Percentiles rank a stretch among this genome's conserved stretches.
phyloP scores from a whole-genome alignment of 2,113 vertebrate genomes.

The Macrotus californicus region DNA sequence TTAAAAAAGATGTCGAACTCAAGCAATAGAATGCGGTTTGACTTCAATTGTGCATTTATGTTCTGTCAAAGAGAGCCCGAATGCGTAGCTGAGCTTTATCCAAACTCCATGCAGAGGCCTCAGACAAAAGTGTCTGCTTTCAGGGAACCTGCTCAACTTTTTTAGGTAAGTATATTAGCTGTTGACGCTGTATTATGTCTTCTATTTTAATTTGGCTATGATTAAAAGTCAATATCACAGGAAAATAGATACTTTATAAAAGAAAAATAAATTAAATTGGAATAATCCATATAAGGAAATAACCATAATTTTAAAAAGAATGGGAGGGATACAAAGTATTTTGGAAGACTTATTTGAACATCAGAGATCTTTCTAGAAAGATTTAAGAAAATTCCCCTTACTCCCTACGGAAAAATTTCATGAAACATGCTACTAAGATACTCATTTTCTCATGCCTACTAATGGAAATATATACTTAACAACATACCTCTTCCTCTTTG shows the following conservation, averaged over 20 bases:
- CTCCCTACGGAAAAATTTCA: neutral
- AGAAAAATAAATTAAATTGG: conserved; percentile 3
- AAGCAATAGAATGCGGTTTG: conserved; percentile 17
- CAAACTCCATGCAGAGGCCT: neutral
- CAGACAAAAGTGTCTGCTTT: conserved; percentile 3
- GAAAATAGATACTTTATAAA: conserved; percentile 1
- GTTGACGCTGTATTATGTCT: neutral
- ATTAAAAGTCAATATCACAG: neutral
- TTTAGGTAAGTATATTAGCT: neutral
- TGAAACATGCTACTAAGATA: neutral
- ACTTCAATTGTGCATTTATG: neutral
- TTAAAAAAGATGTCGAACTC: neutral
- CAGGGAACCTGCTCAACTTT: neutral
- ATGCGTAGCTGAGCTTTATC: neutral
- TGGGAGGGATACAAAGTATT: neutral
- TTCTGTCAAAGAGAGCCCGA: neutral
- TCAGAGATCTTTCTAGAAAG: neutral
- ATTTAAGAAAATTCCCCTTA: neutral
- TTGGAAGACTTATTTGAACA: neutral
- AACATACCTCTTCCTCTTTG: conserved; percentile 71
- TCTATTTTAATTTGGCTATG: neutral
- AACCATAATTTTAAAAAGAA: neutral
- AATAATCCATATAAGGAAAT: conserved; percentile 9
- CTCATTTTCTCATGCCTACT: neutral
- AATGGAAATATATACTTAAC: neutral